Base-by-base conservation (phyloP, 2,888 invertebrate genomes). In the Sinelater perroti region DNA sequence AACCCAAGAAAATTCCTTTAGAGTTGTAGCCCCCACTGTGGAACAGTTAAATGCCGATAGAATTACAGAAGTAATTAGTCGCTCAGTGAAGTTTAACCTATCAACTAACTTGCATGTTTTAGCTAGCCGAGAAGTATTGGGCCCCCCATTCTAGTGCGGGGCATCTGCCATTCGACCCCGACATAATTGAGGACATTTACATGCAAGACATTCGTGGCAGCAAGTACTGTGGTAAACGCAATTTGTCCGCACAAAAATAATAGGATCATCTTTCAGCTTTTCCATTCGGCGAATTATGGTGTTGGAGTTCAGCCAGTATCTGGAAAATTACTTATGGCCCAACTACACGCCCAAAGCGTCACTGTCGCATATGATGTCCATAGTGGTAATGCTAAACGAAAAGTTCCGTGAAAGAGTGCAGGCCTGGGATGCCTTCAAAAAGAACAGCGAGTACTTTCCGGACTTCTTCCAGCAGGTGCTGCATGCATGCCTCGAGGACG, bases 331-430 rank as follows among this genome's bases (percentile, higher is more conserved):
- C 77, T 77, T 99, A 46, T 99, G 98, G 99, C 96, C 97, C 0
- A 93, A 97, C 79, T 99, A 93, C 77, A 81, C 83, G 50, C 83
- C 88, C 0, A 86, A 85, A n/a, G 88, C 94, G 1, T 85, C 90
- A 1, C 86, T 89, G 69, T 88, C 91, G n/a, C 97, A 97, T 76
- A 86, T 97, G 72, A 87, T 99, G 87, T 97, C 97, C 0, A 95
- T 99, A 63, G 92, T 96, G n/a, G 90, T 94, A 0, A 95, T 99
- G 93, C 88, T 98, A 36, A 99, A 99, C 81, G 98, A 99, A 76
- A 99, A 99, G 77, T 96, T 97, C 73, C 83, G 98, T 1, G 99
- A 99, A 79, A 82, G 98, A 47, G 96, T 98, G 5, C 93, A 93
- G 60, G 95, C 97, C 2, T 99, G 98, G 98, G 89, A 92, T 81